Conservation (phyloP, 2,888 invertebrate species). For the Neoitamus cyanurus region DNA sequence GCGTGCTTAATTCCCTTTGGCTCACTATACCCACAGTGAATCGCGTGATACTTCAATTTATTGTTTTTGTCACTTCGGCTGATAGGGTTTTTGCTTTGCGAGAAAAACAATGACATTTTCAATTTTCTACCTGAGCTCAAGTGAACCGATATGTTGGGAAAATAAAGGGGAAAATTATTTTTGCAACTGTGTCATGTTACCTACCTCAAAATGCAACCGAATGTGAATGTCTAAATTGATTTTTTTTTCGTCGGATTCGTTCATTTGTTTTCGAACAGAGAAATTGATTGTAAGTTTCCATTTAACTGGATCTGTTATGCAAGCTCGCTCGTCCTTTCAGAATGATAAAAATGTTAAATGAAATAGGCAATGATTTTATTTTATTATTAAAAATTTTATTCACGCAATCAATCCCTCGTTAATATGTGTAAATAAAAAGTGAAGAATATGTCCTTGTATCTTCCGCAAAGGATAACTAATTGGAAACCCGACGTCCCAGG, state of each 20-base stretch:
- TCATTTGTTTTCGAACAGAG: background rate
- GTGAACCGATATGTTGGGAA: background rate
- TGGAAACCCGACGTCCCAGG: too few relatives aligned
- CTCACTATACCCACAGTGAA: background rate
- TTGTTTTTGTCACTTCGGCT: conserved; percentile 1
- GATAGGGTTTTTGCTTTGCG: background rate
- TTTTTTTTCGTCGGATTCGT: background rate
- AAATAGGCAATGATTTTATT: too few relatives aligned
- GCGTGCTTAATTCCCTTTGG: background rate
- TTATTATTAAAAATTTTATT: too few relatives aligned
- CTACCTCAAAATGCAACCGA: background rate
- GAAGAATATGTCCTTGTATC: too few relatives aligned
- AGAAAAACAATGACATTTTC: background rate
- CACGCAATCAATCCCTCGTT: too few relatives aligned
- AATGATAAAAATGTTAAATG: too few relatives aligned
- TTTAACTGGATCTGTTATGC: background rate
- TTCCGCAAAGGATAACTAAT: too few relatives aligned
- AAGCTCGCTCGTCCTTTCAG: too few relatives aligned
- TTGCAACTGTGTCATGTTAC: background rate
- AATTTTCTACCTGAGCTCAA: background rate
- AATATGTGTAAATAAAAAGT: too few relatives aligned
- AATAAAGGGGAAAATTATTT: background rate
- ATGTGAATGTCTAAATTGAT: background rate
- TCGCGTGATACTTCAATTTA: background rate
- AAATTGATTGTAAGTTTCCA: background rate